These are phyloP conservation scores for Drosophila burlai DNA, from an alignment of 1,140 invertebrate species.

Conservation along the genomic window DNA sequence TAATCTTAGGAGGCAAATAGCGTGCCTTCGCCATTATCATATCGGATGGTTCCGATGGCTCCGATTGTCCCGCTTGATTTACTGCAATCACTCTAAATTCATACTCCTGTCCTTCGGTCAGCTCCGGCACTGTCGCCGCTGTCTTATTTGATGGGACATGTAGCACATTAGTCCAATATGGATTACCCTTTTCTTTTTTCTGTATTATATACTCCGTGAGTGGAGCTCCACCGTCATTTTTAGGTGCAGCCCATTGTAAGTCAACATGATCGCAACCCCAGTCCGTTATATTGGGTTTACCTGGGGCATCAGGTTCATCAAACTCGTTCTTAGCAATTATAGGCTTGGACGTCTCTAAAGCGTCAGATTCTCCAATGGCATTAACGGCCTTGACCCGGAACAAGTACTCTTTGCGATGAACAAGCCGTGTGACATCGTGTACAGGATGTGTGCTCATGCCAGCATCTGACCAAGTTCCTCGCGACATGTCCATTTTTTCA, in stretches of 20 bases:
- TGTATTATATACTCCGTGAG: slow-evolving; percentile 97
- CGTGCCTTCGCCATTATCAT: slow-evolving; percentile 94
- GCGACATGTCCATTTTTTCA: slow-evolving; percentile 98
- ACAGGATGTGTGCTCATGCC: slow-evolving; percentile 93
- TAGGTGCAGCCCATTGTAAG: slow-evolving; percentile 94
- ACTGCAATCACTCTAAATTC: slow-evolving; percentile 98
- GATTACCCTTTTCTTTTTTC: slow-evolving; percentile 98
- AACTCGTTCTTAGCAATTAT: slow-evolving; percentile 98
- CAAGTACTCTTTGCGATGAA: slow-evolving; percentile 97
- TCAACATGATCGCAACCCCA: slow-evolving; percentile 98
- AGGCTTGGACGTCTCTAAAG: slow-evolving; percentile 92
- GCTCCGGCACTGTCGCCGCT: slow-evolving; percentile 92
- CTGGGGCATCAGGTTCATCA: slow-evolving; percentile 96
- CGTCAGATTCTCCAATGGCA: slow-evolving; percentile 97
- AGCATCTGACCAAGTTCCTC: slow-evolving; percentile 98
- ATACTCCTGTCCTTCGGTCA: slow-evolving; percentile 97
- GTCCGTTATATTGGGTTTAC: slow-evolving; percentile 94
- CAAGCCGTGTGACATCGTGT: slow-evolving; percentile 93
- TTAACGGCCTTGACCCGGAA: slow-evolving; percentile 97
- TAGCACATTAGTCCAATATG: slow-evolving; percentile 95
- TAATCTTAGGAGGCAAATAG: slow-evolving; percentile 96
- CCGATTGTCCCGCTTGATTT: slow-evolving; percentile 97
- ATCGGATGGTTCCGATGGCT: slow-evolving; percentile 97
- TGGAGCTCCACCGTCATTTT: slow-evolving; percentile 95
- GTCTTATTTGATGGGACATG: slow-evolving; percentile 93